Percentiles rank a stretch among this genome's conserved stretches.
These are phyloP conservation scores for Lasaia peninsularis DNA, from an alignment of 1,140 invertebrate species.

Conservation along the genomic window DNA sequence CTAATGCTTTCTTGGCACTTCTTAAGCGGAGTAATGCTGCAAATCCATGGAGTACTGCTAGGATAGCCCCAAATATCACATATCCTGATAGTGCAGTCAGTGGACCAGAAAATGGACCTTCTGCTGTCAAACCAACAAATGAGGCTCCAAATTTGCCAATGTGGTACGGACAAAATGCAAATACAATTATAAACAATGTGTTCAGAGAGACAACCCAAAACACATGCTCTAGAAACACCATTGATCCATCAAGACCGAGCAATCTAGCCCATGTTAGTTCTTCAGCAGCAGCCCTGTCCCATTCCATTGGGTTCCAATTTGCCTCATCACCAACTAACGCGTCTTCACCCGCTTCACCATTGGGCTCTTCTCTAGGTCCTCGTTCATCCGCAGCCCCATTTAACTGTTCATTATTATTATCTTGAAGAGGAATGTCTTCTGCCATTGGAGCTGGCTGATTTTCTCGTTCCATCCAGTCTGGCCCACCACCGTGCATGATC, in stretches of 20 bases:
- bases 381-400: conserved; percentile 52
- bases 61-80: conserved; percentile 89
- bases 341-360: conserved; percentile 70
- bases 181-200: conserved; percentile 95
- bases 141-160: conserved; percentile 92
- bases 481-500: conserved; percentile 97
- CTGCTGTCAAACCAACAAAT: conserved; percentile 85
- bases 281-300: conserved; percentile 97
- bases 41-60: conserved; percentile 90
- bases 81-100: conserved; percentile 96
- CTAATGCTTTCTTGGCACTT: conserved; percentile 90
- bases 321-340: conserved; percentile 88
- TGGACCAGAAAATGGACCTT: conserved; percentile 93
- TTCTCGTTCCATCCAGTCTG: conserved; percentile 93
- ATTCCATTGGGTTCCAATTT: conserved; percentile 99
- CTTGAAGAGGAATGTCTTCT: conserved; percentile 55
- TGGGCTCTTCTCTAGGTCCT: conserved; percentile 53
- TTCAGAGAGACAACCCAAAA: conserved; percentile 99
- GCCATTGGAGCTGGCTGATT: conserved; percentile 66
- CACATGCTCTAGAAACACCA: conserved; percentile 98
- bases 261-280: conserved; percentile 98
- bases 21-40: conserved; percentile 87
- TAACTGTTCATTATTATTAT: conserved; percentile 64
- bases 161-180: conserved; percentile 97
- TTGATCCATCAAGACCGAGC: conserved; percentile 96